phyloP scores from a whole-genome alignment of 1,140 invertebrate genomes.

The Lepidostoma basale region DNA sequence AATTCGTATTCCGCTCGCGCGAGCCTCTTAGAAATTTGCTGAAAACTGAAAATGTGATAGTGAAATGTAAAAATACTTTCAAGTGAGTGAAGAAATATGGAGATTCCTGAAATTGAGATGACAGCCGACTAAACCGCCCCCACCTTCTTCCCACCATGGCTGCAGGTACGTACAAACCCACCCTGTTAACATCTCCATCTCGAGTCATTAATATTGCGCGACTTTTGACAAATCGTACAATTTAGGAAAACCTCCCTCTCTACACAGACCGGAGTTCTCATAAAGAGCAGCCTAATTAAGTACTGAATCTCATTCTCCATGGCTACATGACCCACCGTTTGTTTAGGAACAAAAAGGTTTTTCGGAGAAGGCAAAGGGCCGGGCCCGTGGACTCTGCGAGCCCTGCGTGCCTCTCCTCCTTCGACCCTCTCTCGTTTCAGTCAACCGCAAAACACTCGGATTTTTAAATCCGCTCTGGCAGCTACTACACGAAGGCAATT shows the following conservation, averaged over 20 bases:
- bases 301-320: no score
- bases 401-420: no score
- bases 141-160: background rate
- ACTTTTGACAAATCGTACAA: background rate
- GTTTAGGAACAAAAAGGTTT: no score
- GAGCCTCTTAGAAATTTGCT: background rate
- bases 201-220: background rate
- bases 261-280: background rate
- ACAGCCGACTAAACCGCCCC: background rate
- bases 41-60: slow-evolving; percentile 1
- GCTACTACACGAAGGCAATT: no score
- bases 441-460: no score
- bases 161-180: slow-evolving; percentile 16
- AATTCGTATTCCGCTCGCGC: background rate
- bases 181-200: background rate
- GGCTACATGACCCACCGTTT: no score
- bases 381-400: no score
- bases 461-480: no score
- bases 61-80: slow-evolving; percentile 8
- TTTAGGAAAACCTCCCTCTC: background rate
- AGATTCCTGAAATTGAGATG: slow-evolving; percentile 1
- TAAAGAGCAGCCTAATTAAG: no score
- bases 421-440: no score
- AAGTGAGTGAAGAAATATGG: slow-evolving; percentile 24
- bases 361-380: no score